Conservation (phyloP, 2,888 invertebrate species). For the Cotesia congregata region DNA sequence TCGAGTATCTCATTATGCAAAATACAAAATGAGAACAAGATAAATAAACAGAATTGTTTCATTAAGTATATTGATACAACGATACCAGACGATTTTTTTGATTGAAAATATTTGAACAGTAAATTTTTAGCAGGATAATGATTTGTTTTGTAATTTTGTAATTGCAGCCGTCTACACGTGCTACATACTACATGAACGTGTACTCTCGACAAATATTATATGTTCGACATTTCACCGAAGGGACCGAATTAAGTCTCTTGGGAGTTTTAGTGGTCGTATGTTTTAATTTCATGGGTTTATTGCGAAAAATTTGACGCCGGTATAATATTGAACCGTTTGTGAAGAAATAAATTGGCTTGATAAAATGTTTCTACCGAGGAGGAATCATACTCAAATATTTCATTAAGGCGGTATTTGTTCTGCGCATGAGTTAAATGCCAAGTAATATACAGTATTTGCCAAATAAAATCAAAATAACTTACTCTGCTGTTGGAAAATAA, state of each 20-base stretch:
- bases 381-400: no score
- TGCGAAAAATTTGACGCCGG: conserved; percentile 6
- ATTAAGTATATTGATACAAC: neutral
- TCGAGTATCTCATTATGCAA: no score
- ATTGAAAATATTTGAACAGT: conserved; percentile 11
- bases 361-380: no score
- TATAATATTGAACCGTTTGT: neutral
- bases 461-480: no score
- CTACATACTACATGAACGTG: neutral
- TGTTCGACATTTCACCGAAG: neutral
- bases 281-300: conserved; percentile 17
- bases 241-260: neutral
- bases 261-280: neutral
- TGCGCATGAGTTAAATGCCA: no score
- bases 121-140: neutral
- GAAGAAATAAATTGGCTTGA: neutral
- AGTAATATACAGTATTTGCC: no score
- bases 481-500: no score
- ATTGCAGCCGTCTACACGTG: neutral
- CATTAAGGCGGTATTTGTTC: no score
- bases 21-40: no score
- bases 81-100: neutral
- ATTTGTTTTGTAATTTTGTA: neutral
- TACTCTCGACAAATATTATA: neutral
- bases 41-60: no score